Percentiles rank a stretch among this genome's conserved stretches.
phyloP scores from a whole-genome alignment of 2,797 vertebrate species.

The Botia kubotai region DNA sequence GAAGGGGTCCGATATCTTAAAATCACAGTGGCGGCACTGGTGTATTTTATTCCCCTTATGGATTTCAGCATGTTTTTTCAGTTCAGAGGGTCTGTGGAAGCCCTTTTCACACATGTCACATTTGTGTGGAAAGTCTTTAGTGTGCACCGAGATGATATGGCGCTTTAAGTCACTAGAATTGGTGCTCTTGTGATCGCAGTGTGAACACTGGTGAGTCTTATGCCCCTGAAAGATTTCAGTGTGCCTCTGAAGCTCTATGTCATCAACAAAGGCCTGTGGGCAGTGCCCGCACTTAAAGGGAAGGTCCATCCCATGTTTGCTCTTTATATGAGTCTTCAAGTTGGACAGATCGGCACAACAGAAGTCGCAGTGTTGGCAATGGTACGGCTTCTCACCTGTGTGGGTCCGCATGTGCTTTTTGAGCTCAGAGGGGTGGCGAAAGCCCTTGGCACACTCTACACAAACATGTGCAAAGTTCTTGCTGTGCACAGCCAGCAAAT shows the following conservation, averaged over 20 bases:
- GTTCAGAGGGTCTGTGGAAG: conserved; percentile 89
- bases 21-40: conserved; percentile 98
- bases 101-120: conserved; percentile 90
- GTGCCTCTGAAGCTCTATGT: conserved; percentile 89
- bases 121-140: conserved; percentile 91
- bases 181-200: conserved; percentile 91
- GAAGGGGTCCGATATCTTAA: conserved; percentile 95
- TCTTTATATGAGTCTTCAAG: conserved; percentile 90
- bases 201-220: conserved; percentile 88
- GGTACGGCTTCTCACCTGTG: conserved; percentile 96
- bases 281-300: conserved; percentile 88
- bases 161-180: conserved; percentile 91
- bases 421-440: conserved; percentile 88
- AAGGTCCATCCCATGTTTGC: conserved; percentile 84
- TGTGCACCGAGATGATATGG: conserved; percentile 89
- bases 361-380: conserved; percentile 85
- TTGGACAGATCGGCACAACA: conserved; percentile 89
- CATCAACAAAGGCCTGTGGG: conserved; percentile 84
- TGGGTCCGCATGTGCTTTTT: conserved; percentile 96
- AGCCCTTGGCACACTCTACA: conserved; percentile 88
- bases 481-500: conserved; percentile 89
- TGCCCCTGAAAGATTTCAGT: conserved; percentile 94
- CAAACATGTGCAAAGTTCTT: conserved; percentile 89
- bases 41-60: conserved; percentile 95
- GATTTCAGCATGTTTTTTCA: conserved; percentile 88